Percentiles rank a stretch among this genome's conserved stretches.
Evolutionary conservation across 2,888 invertebrate genomes (phyloP).

Genomic region (Latheticus oryzae): DNA sequence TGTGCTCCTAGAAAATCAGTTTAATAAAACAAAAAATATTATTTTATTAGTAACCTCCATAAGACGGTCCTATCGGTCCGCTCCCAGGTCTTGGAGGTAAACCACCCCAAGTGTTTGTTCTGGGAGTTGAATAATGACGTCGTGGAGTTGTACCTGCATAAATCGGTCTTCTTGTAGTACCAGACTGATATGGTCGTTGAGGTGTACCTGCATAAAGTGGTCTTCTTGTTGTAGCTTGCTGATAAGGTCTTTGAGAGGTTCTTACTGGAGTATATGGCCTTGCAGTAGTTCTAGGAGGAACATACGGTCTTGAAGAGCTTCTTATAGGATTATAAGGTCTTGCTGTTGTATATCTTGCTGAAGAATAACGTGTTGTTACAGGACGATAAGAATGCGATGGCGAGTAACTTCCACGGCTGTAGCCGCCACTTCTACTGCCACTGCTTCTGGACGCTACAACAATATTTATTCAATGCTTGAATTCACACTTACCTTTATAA

Average conservation of each 20-base stretch:
- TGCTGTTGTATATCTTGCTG: neutral
- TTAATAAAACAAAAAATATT: too few species aligned
- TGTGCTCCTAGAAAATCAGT: slow-evolving; percentile 24
- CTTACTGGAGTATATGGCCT: slow-evolving; percentile 10
- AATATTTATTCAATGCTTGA: too few species aligned
- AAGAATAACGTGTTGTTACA: too few species aligned
- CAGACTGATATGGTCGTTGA: neutral
- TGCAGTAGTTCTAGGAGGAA: slow-evolving; percentile 5
- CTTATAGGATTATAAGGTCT: too few species aligned
- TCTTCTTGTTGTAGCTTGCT: neutral
- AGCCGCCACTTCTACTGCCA: neutral
- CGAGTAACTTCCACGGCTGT: slow-evolving; percentile 4
- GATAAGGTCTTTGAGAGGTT: neutral
- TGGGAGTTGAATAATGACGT: slow-evolving; percentile 5
- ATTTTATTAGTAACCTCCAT: too few species aligned
- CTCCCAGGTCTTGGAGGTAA: slow-evolving; percentile 21
- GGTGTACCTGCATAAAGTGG: slow-evolving; percentile 3
- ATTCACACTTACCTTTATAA: neutral
- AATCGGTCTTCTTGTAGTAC: neutral
- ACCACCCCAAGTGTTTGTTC: slow-evolving; percentile 5
- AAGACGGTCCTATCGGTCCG: slow-evolving; percentile 15
- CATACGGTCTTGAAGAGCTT: neutral
- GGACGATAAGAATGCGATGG: neutral
- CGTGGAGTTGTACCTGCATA: neutral
- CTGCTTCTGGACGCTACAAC: slow-evolving; percentile 4